Conservation (phyloP, 2,888 invertebrate genomes). For the Caradrina kadenii region DNA sequence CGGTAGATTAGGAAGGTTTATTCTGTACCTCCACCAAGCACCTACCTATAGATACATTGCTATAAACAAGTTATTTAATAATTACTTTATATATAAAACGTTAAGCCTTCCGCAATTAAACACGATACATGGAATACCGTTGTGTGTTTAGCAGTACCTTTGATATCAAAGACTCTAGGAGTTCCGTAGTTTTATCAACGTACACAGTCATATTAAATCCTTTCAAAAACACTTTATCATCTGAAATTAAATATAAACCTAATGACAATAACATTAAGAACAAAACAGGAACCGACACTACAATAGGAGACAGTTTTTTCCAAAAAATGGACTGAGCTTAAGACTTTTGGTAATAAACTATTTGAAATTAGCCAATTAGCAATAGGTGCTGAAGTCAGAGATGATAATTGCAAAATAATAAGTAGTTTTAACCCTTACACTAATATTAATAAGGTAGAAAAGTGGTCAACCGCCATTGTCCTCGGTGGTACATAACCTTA, state of each 20-base stretch:
- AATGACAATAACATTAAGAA: neutral
- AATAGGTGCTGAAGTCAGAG: neutral
- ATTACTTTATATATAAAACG: conserved; percentile 31
- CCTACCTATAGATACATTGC: conserved; percentile 1
- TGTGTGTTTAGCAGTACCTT: conserved; percentile 32
- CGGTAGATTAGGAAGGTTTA: conserved; percentile 30
- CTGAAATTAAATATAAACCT: neutral
- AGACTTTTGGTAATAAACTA: neutral
- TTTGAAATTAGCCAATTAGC: conserved; percentile 2
- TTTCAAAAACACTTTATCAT: neutral
- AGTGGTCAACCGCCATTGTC: no score
- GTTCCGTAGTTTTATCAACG: conserved; percentile 28
- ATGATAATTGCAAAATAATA: conserved; percentile 31
- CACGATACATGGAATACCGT: conserved; percentile 14
- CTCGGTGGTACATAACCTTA: conserved; percentile 1
- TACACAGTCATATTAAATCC: neutral
- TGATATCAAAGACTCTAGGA: conserved; percentile 26
- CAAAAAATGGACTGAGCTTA: no score
- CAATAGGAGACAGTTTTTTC: no score
- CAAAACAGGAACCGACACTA: neutral
- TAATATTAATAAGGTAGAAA: no score
- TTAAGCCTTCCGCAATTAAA: conserved; percentile 42
- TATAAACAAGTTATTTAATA: conserved; percentile 38
- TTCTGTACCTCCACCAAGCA: neutral
- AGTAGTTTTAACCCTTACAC: no score